phyloP scores from a whole-genome alignment of 2,113 vertebrate genomes.

The Corythaixoides concolor region DNA sequence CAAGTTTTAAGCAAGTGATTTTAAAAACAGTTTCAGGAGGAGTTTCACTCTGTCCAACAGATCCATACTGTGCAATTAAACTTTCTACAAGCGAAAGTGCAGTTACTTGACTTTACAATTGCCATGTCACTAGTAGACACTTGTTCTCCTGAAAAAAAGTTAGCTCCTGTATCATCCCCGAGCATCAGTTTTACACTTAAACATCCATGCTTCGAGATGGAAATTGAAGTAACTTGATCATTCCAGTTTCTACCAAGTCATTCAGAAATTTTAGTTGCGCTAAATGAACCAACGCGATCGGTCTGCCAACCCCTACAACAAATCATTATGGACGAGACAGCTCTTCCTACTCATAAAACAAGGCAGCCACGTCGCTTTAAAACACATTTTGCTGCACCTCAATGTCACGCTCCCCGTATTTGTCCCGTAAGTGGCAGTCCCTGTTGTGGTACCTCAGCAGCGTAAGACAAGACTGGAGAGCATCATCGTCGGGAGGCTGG shows the following conservation, averaged over 20 bases:
- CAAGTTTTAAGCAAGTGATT: neutral
- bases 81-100: neutral
- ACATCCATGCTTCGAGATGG: accelerated
- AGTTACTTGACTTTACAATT: neutral
- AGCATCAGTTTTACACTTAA: neutral
- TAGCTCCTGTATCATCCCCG: no score
- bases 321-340: neutral
- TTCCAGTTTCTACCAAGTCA: neutral
- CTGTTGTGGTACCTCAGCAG: neutral
- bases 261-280: neutral
- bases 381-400: neutral
- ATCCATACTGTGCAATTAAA: neutral
- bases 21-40: neutral
- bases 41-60: neutral
- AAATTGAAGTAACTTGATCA: accelerated
- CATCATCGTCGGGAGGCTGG: neutral
- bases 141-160: neutral
- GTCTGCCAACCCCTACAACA: neutral
- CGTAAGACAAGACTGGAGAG: neutral
- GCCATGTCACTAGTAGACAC: accelerated
- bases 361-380: neutral
- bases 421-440: neutral
- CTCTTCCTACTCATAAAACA: neutral
- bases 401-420: neutral
- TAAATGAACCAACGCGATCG: neutral